Evolutionary conservation across 2,113 vertebrate genomes (phyloP), one percentile per base, ranked within the genome.

Genomic region (Vulpes vulpes): DNA sequence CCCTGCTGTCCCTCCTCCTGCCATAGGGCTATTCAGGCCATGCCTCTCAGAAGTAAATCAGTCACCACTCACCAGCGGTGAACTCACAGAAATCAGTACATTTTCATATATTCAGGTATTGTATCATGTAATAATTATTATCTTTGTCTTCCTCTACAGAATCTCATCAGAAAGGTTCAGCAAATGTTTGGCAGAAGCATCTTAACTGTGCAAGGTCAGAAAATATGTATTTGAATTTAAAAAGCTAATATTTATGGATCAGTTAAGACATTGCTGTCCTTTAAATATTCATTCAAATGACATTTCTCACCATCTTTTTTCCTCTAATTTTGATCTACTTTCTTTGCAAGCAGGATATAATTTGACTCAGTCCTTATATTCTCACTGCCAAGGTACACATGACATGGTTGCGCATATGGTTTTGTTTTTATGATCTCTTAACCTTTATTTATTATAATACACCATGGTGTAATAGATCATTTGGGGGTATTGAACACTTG

Each of bases 351-450:
- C 2, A 76, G 3, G 3, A 62, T n/a, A 35, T 7, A 78, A 87
- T 92, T 32, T 96, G 55, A 97, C 5, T 87, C 57, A 89, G 10
- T 76, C 60, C 67, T 83, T 89, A 53, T n/a, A 55, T 69, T 85
- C 8, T 35, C 59, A 55, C n/a, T 83, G 57, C 92, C 87, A 93
- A 87, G n/a, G 32, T 91, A 11, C 59, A 64, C 25, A 57, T 22
- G 60, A 55, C 43, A 71, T 89, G 57, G 64, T 74, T 89, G 92
- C 76, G 27, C 95, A 96, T 96, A 96, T 97, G 89, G 62, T 89
- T 78, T 69, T 95, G 60, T 89, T 96, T 97, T 96, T 69, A 30
- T 91, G 94, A 95, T 95, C 91, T 86, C 89, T 95, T 92, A 96
- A 83, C 82, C 78, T 96, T 96, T 96, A 83, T 98, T 94, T 89